Evolutionary conservation across 2,888 invertebrate genomes (phyloP).

Genomic region (Rotaria magnacalcarata): DNA sequence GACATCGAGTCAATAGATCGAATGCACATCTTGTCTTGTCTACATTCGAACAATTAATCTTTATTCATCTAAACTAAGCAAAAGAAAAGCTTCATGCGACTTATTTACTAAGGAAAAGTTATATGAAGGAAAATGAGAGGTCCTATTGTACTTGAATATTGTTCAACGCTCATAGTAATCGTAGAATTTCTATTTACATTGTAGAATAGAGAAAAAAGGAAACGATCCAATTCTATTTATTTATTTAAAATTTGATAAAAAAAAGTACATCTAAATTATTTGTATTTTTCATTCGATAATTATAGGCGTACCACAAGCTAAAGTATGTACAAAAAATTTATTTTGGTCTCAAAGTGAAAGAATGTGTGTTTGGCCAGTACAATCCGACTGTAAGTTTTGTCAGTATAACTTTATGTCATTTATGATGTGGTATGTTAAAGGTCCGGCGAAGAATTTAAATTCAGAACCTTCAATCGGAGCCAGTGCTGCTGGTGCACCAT

Average conservation of each 20-base stretch:
- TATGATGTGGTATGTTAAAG: not conserved
- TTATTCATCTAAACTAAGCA: not conserved
- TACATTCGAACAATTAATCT: conserved; percentile 26
- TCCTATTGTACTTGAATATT: not conserved
- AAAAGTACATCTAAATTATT: no score
- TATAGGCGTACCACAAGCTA: conserved; percentile 25
- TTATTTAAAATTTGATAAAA: no score
- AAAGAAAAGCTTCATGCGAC: not conserved
- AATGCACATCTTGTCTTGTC: conserved; percentile 12
- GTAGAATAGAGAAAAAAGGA: not conserved
- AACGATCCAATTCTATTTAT: no score
- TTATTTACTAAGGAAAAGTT: not conserved
- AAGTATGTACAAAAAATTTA: conserved; percentile 41
- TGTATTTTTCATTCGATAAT: not conserved
- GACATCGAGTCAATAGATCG: conserved; percentile 19
- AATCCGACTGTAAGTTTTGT: conserved; percentile 42
- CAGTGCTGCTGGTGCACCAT: not conserved
- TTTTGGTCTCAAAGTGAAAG: conserved; percentile 40
- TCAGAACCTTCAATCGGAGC: not conserved
- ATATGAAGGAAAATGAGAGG: not conserved
- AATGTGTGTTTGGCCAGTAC: conserved; percentile 45
- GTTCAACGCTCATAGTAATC: not conserved
- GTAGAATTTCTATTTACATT: not conserved
- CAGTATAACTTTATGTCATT: not conserved
- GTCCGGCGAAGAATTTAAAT: not conserved